Conservation (phyloP, 2,113 vertebrate genomes). For the Hippocampus mohnikei region DNA sequence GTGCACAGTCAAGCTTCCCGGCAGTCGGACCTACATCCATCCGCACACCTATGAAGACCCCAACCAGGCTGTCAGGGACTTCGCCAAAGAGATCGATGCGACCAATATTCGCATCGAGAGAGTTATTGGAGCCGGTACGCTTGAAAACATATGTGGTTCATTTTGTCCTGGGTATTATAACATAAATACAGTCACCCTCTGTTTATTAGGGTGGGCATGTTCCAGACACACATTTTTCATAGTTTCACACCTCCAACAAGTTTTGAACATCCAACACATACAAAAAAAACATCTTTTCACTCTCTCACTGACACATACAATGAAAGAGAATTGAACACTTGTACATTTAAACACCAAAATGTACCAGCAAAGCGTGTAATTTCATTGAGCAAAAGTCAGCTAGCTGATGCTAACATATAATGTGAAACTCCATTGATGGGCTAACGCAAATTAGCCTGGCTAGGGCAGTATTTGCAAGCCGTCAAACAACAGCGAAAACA, state of each 20-base stretch:
- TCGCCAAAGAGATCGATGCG: conserved; percentile 80
- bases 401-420: neutral
- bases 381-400: neutral
- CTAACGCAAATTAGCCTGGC: neutral
- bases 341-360: neutral
- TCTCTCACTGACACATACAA: no score
- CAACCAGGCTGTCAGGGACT: conserved; percentile 78
- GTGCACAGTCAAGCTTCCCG: conserved; percentile 75
- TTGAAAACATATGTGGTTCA: conserved; percentile 5
- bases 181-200: neutral
- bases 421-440: neutral
- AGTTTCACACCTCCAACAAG: no score
- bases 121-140: conserved; percentile 78
- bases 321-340: no score
- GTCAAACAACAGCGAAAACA: neutral
- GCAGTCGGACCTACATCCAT: conserved; percentile 77
- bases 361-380: neutral
- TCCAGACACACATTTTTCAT: no score
- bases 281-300: no score
- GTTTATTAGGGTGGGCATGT: neutral
- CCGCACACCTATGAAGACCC: conserved; percentile 81
- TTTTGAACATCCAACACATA: no score
- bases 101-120: conserved; percentile 78
- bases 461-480: neutral
- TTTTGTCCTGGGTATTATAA: neutral